Conservation (phyloP, 2,113 vertebrate genomes). For the Maccullochella peelii region DNA sequence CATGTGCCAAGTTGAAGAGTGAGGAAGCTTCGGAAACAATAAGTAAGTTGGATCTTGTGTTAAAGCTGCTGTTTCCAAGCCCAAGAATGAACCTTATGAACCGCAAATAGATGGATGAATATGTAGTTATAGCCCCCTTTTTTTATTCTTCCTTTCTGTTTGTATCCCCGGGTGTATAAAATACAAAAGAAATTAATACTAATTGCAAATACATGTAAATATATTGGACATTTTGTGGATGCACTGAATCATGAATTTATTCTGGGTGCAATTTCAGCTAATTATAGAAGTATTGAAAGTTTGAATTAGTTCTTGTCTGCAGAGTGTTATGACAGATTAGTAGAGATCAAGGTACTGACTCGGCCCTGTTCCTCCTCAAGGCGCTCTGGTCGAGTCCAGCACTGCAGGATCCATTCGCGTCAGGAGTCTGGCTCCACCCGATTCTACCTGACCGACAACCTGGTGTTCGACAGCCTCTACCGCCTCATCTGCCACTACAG, state of each 20-base stretch:
- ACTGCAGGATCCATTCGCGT: slow-evolving; percentile 89
- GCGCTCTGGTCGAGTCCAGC: slow-evolving; percentile 89
- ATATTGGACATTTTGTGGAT: too few species aligned
- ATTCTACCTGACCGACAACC: slow-evolving; percentile 91
- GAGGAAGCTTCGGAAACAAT: too few species aligned
- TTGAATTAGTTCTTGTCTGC: too few species aligned
- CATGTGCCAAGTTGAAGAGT: too few species aligned
- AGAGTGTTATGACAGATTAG: not conserved
- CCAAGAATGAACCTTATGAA: not conserved
- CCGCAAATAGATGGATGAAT: too few species aligned
- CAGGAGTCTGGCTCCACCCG: slow-evolving; percentile 89
- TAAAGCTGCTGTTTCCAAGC: not conserved
- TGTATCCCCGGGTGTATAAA: too few species aligned
- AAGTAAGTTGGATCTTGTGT: too few species aligned
- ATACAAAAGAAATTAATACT: too few species aligned
- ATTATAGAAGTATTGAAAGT: not conserved
- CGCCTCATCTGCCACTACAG: slow-evolving; percentile 91
- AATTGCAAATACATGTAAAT: too few species aligned
- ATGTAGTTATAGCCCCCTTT: too few species aligned
- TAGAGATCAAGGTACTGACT: not conserved
- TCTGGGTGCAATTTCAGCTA: not conserved
- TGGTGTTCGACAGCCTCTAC: slow-evolving; percentile 91
- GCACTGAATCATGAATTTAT: too few species aligned
- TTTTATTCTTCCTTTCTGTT: too few species aligned
- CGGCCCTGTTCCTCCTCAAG: slow-evolving; percentile 59